Base-by-base conservation (phyloP, 2,797 vertebrate genomes). In the Apogon hyalosoma region DNA sequence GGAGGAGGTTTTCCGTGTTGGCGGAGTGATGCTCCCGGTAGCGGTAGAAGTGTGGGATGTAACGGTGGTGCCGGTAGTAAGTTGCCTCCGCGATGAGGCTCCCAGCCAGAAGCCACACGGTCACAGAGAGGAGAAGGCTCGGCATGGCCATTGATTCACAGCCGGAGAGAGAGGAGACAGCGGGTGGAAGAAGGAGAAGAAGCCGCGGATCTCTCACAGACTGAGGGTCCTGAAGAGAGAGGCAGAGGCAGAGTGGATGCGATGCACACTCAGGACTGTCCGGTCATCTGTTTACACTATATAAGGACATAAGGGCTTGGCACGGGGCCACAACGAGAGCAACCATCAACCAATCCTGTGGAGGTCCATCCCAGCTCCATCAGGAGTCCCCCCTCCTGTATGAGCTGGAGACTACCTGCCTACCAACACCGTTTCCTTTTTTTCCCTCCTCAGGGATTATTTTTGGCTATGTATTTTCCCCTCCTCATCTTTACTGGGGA, bases 281-380 rank as follows among this genome's bases (percentile, higher is more conserved):
- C 80, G 88, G 84, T 90, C 92, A 92, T 91, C 90, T 90, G 87
- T 93, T 94, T 86, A 94, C 94, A 87, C 80, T 95, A 94, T 95
- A 94, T 95, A 95, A 95, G 93, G 93, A 94, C 93, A 92, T 93
- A 91, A 90, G 92, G 88, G 88, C 88, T 87, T 95, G 93, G 93
- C 93, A 86, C 41, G 67, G 78, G 77, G 93, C 94, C 93, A 93
- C 88, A 74, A 84, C 87, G 83, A 83, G 80, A 84, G 83, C 84
- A 87, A 80, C 80, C 83, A 78, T 94, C 93, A 84, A 94, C 94
- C 94, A 95, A 95, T 95, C 94, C 87, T 74, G 91, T 88, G 85
- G 46, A 74, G 90, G 91, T 88, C 84, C 93, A 93, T 93, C 90
- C 89, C 93, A 88, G 53, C 80, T 92, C 84, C 87, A 90, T 86